Evolutionary conservation across 2,113 vertebrate species (phyloP), one percentile per base, ranked within the genome.

Genomic region (Gavialis gangeticus): DNA sequence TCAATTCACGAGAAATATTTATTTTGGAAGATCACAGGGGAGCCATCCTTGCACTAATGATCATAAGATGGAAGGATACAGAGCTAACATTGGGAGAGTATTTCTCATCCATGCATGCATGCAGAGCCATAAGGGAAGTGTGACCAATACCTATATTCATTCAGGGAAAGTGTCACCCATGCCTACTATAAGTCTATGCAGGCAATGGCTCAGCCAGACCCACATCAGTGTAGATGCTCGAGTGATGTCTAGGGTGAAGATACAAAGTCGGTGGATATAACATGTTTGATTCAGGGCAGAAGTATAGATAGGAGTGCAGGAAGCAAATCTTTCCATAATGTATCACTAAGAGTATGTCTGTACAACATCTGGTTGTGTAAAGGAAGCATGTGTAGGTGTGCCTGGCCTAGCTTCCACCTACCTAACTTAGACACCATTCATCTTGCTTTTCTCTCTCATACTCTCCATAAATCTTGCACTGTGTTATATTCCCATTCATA

Each of bases 1-100:
- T 92, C 82, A 83, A 58, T 84, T 56, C 93, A 92, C 84, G 81
- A 88, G 17, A 88, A 95, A 92, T 89, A 73, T 91, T 94, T 94
- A 86, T 79, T 95, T 95, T 95, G 56, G 86, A 89, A 92, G 75
- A 89, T 64, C 92, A 91, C n/a, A 84, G 93, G 91, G 58, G 55
- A 86, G 75, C 87, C 34, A 76, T 18, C 77, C 77, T 62, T 62
- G 34, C 16, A 10, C 5, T 75, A 58, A 84, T 28, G 10, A 85
- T 82, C 92, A 76, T 30, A 84, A 78, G 79, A 57, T 37, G 77
- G 60, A 37, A 94, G 95, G 60, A 83, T 82, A 60, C 62, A 85
- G 90, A 58, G 87, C 86, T 81, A 73, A 79, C 76, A 88, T 6
- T 46, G 76, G 57, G 85, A 9, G 78, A 91, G 88, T 2, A 1